A percentile compares a stretch with the other conserved stretches of the same genome.
These are phyloP conservation scores for Perizoma flavofasciatum DNA, from an alignment of 2,888 invertebrate genomes.

Conservation along the genomic window DNA sequence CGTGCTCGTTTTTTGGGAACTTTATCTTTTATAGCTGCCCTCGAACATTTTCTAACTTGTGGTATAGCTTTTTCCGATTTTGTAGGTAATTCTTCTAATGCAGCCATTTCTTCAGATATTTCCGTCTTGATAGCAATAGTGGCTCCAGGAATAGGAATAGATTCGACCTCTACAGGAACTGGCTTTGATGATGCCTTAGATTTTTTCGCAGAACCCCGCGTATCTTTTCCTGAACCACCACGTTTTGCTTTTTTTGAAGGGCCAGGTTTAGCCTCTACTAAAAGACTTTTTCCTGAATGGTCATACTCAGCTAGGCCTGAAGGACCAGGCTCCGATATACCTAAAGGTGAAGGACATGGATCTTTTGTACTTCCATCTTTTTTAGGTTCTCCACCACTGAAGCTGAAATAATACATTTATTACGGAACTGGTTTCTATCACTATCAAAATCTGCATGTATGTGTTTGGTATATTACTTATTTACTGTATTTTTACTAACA, in stretches of 20 bases:
- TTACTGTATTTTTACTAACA: background rate
- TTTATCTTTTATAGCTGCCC: too few species aligned
- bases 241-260: background rate
- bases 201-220: background rate
- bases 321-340: too few species aligned
- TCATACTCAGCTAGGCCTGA: too few species aligned
- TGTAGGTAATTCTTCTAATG: background rate
- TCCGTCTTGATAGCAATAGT: background rate
- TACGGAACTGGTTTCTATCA: background rate
- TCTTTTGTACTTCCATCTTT: background rate
- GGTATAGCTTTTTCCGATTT: background rate
- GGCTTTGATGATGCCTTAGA: background rate
- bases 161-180: too few species aligned
- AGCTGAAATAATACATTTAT: constrained; percentile 4
- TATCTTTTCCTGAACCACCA: background rate
- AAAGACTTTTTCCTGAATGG: too few species aligned
- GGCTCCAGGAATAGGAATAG: background rate
- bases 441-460: too few species aligned
- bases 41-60: too few species aligned
- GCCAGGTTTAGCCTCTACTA: too few species aligned
- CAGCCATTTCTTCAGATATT: background rate
- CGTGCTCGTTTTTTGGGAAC: too few species aligned
- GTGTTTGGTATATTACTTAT: too few species aligned
- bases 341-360: background rate
- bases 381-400: background rate